Base-by-base conservation (phyloP, 2,888 invertebrate genomes). In the Lochmaea crataegi region DNA sequence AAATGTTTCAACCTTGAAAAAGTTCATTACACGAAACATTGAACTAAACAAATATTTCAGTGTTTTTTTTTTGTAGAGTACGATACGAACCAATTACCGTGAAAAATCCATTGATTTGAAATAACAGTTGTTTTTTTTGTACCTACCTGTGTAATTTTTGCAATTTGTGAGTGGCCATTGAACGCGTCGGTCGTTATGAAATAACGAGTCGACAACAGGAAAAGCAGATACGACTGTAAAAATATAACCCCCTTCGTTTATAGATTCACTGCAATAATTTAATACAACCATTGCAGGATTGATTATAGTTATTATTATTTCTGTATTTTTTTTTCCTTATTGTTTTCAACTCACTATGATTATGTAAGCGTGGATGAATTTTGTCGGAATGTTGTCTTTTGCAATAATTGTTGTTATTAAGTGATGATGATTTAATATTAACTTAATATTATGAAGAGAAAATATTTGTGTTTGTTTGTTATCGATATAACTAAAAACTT, bases 41-140 rank as follows among this genome's bases (percentile, higher is more conserved):
- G 58, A 58, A 58, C 58, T 38, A 58, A 58, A 38, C 26, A 32
- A n/a, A 58, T n/a, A 58, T 22, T 26, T 57, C 12, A 32, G n/a
- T 26, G 2, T 26, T 16, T 18, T 2, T 53, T 57, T 51, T 80
- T 90, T 91, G 92, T n/a, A n/a, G n/a, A n/a, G n/a, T 88, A 95
- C 94, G 94, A 94, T 90, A 94, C 93, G 86, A 95, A 95, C 51
- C n/a, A 53, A 51, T 51, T 53, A 16, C n/a, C n/a, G 51, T 53
- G 16, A 53, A 53, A 53, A 9, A 53, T 53, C 16, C 51, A 53
- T 53, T 16, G 51, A 53, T 53, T 53, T 53, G 16, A 53, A 53
- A 53, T 16, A 53, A 53, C 51, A 1, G 51, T 53, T 53, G n/a
- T 9, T 53, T 53, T 9, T 53, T 53, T 53, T 53, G 16, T 53